phyloP scores from a whole-genome alignment of 2,888 invertebrate genomes.

The Graphium colonna region DNA sequence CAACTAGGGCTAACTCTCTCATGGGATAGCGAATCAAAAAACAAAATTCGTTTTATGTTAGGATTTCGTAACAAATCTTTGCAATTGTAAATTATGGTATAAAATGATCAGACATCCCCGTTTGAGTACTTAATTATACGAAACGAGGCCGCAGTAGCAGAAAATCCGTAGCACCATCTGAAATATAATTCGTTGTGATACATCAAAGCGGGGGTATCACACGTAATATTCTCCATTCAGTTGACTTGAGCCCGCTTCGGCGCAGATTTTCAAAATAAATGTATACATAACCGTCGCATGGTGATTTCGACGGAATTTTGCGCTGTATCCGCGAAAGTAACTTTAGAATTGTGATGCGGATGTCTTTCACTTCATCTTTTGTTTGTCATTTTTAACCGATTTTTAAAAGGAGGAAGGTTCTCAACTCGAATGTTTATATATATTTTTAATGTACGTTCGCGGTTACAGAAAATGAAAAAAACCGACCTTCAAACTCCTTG shows the following conservation, averaged over 20 bases:
- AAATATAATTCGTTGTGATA: constrained; percentile 50
- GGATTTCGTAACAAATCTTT: no score
- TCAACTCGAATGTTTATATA: no score
- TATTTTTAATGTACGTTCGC: no score
- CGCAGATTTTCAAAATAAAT: constrained; percentile 33
- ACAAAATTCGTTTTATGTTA: no score
- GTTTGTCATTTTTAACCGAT: no score
- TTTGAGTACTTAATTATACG: constrained; percentile 36
- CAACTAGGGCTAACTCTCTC: no score
- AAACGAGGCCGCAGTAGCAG: constrained; percentile 26
- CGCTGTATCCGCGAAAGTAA: constrained; percentile 14
- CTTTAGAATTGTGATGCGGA: constrained; percentile 18
- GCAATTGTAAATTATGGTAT: not conserved
- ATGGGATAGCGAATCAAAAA: no score
- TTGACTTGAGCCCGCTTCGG: constrained; percentile 32
- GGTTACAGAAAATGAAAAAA: no score
- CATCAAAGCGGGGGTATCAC: constrained; percentile 40
- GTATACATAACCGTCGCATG: constrained; percentile 9
- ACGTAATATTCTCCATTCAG: constrained; percentile 39
- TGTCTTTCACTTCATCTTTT: no score
- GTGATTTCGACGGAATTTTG: constrained; percentile 1
- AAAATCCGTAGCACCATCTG: constrained; percentile 27
- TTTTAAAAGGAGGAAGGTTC: no score
- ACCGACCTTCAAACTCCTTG: no score
- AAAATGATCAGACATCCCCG: not conserved